Conservation (phyloP, 30 jellyfish, hydroid and myxozoan genomes). For the Hydractinia echinata region DNA sequence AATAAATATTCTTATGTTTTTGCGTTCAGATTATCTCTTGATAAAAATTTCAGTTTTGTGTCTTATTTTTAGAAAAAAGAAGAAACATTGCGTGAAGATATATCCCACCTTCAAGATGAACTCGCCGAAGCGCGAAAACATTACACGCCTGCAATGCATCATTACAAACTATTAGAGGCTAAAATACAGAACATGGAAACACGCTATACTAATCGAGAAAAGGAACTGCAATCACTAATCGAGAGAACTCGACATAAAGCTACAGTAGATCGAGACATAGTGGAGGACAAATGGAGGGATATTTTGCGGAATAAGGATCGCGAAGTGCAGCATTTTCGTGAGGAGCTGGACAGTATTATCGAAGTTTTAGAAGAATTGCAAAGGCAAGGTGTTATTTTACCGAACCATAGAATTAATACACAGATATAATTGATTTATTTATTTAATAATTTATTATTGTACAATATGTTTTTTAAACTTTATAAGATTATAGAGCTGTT, state of each 20-base stretch:
- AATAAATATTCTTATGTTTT: background rate
- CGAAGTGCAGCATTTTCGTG: slow-evolving; percentile 47
- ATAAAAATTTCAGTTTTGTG: background rate
- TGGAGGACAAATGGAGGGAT: slow-evolving; percentile 38
- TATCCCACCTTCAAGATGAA: slow-evolving; percentile 24
- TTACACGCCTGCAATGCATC: slow-evolving; percentile 51
- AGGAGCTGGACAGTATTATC: slow-evolving; percentile 49
- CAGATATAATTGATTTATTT: too few relatives aligned
- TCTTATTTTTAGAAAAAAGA: slow-evolving; percentile 32
- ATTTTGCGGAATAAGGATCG: slow-evolving; percentile 35
- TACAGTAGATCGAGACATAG: background rate
- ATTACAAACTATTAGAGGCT: slow-evolving; percentile 32
- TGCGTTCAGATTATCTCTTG: background rate
- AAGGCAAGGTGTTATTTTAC: slow-evolving; percentile 35
- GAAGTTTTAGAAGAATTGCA: slow-evolving; percentile 29
- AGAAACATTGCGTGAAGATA: slow-evolving; percentile 35
- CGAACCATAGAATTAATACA: background rate
- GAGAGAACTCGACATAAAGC: slow-evolving; percentile 16
- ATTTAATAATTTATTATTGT: too few relatives aligned
- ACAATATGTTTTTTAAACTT: too few relatives aligned
- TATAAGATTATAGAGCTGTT: too few relatives aligned
- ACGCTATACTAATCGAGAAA: slow-evolving; percentile 42
- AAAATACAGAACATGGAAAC: slow-evolving; percentile 39
- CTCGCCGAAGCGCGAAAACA: slow-evolving; percentile 34
- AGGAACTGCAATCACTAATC: slow-evolving; percentile 35